Evolutionary conservation across 2,797 vertebrate genomes (phyloP), one percentile per base, ranked within the genome.

Genomic region (Coregonus sp.): DNA sequence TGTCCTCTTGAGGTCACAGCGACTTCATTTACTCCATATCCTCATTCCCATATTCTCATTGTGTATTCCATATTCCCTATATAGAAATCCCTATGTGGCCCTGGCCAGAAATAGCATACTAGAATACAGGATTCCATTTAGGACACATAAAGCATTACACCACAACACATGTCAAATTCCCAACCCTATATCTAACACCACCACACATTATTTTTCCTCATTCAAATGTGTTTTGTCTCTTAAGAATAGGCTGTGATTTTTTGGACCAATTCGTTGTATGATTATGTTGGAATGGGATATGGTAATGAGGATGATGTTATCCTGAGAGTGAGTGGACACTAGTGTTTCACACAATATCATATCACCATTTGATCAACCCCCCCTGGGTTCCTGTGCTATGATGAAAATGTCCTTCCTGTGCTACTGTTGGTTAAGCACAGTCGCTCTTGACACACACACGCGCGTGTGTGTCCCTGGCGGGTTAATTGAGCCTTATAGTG

Each of bases 81-180:
- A 40, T 7, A 40, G 6, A 40, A 40, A 40, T 40, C 37, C 25
- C 31, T 33, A 33, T 33, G 25, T 25, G 25, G 25, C 25, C 25
- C 1, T 25, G 31, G 31, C 31, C 31, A 33, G 31, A 33, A 33
- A 3, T 33, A 33, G 31, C 3, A 3, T 2, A 33, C 31, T 33
- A 33, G 31, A 3, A 33, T 33, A 33, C 3, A 3, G 31, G 31
- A 33, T 33, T 0, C 31, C 31, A 33, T 33, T 33, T 33, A 33
- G 31, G 31, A 33, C 31, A 33, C 31, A 33, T 2, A 33, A 33
- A 33, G 31, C 31, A 33, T 33, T 33, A 33, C 31, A 33, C 31
- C 82, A 87, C 83, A 82, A 86, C 87, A 93, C 92, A 90, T 89
- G 90, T 91, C 85, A 84, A 4, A 84, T 91, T 90, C 75, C 84